phyloP scores from a whole-genome alignment of 2,888 invertebrate genomes.

The Papilio demoleus region DNA sequence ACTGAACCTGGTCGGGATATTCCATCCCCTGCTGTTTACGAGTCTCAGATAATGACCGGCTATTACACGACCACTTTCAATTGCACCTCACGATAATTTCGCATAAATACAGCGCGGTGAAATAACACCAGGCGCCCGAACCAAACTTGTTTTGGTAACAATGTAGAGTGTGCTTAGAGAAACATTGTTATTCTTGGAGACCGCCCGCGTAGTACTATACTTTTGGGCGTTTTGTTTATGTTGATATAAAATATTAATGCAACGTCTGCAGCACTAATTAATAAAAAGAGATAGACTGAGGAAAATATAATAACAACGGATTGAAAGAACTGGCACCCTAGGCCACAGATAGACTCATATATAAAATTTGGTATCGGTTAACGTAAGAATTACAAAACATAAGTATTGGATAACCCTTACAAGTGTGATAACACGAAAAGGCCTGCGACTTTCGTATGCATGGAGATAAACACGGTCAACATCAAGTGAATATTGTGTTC shows the following conservation, averaged over 20 bases:
- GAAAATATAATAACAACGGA: too few species aligned
- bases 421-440: conserved; percentile 7
- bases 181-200: conserved; percentile 17
- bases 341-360: too few species aligned
- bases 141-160: conserved; percentile 25
- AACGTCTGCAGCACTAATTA: too few species aligned
- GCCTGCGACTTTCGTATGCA: conserved; percentile 8
- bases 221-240: background rate
- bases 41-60: conserved; percentile 42
- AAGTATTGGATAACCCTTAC: background rate
- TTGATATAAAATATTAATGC: conserved; percentile 6
- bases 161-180: conserved; percentile 13
- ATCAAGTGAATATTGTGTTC: background rate
- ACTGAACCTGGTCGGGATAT: conserved; percentile 58
- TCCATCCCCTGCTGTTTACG: conserved; percentile 50
- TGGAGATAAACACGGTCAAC: conserved; percentile 12
- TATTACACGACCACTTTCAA: conserved; percentile 45
- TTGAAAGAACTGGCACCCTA: too few species aligned
- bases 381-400: background rate
- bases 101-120: conserved; percentile 24
- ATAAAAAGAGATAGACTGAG: too few species aligned
- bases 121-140: conserved; percentile 15
- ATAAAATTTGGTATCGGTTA: background rate
- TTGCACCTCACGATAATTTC: conserved; percentile 42
- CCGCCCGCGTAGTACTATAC: conserved; percentile 2